Conservation (phyloP, 2,797 vertebrate genomes). For the Erpetoichthys calabaricus region DNA sequence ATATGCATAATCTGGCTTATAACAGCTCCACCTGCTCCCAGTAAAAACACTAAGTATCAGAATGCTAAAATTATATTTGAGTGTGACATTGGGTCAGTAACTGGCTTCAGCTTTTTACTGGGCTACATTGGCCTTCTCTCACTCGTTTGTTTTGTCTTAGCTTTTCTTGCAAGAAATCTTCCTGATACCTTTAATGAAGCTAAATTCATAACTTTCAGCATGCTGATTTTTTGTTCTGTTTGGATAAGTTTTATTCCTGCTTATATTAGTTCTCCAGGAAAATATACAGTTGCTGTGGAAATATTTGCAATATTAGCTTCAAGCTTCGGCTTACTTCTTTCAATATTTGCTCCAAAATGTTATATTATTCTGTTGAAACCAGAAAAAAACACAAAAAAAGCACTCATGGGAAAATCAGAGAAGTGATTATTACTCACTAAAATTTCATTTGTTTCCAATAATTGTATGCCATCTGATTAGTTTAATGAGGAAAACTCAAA, state of each 20-base stretch:
- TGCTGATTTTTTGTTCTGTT: constrained; percentile 2
- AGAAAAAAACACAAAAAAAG: constrained; percentile 29
- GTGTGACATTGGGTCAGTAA: neutral
- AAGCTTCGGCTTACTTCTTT: constrained; percentile 27
- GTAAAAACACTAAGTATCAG: neutral
- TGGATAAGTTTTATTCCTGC: constrained; percentile 3
- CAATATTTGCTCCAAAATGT: constrained; percentile 30
- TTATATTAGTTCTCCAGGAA: constrained; percentile 8
- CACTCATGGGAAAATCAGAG: constrained; percentile 23
- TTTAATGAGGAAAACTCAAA: too few species aligned
- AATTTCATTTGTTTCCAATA: too few species aligned
- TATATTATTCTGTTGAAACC: constrained; percentile 28
- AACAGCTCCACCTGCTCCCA: neutral
- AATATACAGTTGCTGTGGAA: constrained; percentile 17
- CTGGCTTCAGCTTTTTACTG: neutral
- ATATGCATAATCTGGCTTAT: neutral
- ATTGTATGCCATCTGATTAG: too few species aligned
- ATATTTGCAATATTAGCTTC: constrained; percentile 28
- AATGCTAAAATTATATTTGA: neutral
- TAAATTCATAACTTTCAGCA: constrained; percentile 5
- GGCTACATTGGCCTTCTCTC: neutral
- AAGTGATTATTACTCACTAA: too few species aligned
- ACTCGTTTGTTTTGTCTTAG: neutral
- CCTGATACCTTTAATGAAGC: constrained; percentile 4
- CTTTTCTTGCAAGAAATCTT: constrained; percentile 1